phyloP scores from a whole-genome alignment of 2,113 vertebrate species.

The Ailuropoda melanoleuca region DNA sequence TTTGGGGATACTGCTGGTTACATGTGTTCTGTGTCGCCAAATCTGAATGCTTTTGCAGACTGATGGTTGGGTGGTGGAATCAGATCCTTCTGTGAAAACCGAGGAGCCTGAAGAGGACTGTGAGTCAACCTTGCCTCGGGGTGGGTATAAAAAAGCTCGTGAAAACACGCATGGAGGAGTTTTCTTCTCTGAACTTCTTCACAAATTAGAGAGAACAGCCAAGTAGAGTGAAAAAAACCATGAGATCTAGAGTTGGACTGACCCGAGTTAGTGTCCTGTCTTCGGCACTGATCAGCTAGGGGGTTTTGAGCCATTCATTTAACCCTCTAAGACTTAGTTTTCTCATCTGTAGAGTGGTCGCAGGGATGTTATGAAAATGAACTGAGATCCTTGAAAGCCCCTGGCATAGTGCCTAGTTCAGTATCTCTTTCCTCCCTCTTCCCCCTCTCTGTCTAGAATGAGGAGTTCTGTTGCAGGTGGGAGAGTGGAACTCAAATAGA shows the following conservation, averaged over 20 bases:
- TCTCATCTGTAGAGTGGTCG: conserved; percentile 34
- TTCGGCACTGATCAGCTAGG: background rate
- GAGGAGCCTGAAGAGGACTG: background rate
- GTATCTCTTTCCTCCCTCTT: background rate
- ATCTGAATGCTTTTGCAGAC: background rate
- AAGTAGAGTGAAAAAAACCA: background rate
- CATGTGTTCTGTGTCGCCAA: background rate
- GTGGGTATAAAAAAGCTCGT: background rate
- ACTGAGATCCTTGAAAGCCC: background rate
- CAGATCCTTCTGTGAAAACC: background rate
- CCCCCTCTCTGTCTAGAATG: background rate
- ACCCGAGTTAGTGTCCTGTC: background rate
- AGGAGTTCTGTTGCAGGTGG: background rate
- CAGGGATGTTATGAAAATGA: background rate
- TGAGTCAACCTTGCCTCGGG: background rate
- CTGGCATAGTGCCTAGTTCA: background rate
- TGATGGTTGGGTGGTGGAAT: background rate
- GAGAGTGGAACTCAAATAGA: background rate
- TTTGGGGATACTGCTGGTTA: background rate
- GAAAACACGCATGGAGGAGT: background rate
- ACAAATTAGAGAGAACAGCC: background rate
- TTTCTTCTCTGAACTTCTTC: background rate
- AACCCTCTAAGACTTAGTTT: conserved; percentile 1
- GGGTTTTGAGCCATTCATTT: background rate
- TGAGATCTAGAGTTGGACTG: background rate